phyloP scores from a whole-genome alignment of 2,113 vertebrate species.

The Gambusia holbrooki region DNA sequence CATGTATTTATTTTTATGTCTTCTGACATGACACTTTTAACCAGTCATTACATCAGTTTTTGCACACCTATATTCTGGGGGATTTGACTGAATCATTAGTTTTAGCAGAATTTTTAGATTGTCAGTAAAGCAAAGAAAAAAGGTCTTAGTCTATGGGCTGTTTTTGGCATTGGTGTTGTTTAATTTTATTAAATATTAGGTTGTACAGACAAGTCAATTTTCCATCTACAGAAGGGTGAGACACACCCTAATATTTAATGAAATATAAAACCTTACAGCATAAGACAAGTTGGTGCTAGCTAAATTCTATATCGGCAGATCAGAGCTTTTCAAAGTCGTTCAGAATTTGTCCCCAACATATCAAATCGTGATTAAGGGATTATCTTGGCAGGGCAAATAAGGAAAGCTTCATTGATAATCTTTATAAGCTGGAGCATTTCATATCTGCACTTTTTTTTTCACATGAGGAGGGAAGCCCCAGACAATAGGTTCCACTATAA shows the following conservation, averaged over 20 bases:
- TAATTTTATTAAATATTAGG: background rate
- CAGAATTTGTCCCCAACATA: background rate
- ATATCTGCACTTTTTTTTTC: background rate
- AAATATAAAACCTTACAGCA: too few relatives aligned
- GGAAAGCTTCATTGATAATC: conserved; percentile 48
- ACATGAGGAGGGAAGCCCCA: conserved; percentile 27
- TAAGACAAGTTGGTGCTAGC: too few relatives aligned
- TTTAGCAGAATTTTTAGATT: too few relatives aligned
- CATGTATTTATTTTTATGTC: background rate
- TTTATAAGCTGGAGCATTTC: conserved; percentile 35
- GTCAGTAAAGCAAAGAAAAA: too few relatives aligned
- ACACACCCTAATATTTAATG: too few relatives aligned
- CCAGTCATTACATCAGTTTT: background rate
- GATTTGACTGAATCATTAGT: too few relatives aligned
- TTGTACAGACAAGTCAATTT: background rate
- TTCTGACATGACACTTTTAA: background rate
- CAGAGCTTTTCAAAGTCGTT: background rate
- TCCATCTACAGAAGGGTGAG: background rate
- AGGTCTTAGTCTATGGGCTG: too few relatives aligned
- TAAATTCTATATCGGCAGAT: too few relatives aligned
- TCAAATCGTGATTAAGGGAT: conserved; percentile 5
- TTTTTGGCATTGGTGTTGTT: too few relatives aligned
- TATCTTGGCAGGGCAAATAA: conserved; percentile 37
- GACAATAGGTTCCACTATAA: conserved; percentile 55
- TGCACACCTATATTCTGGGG: too few relatives aligned